Evolutionary conservation across 2,888 invertebrate genomes (phyloP).

Genomic region (Lasius fuliginosus): DNA sequence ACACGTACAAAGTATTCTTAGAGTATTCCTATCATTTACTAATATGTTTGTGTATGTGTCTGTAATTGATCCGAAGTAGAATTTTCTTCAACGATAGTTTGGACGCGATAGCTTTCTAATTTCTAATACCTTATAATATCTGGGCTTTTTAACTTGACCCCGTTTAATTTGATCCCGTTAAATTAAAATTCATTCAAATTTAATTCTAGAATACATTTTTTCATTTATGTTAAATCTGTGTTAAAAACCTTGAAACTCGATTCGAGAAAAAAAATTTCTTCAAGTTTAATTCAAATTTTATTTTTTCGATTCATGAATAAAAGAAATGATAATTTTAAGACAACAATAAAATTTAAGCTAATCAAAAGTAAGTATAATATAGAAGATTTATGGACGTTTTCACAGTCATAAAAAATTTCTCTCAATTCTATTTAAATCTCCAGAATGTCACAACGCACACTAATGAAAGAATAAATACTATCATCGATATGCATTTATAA

Average conservation of each 20-base stretch:
- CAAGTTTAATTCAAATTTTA: not conserved
- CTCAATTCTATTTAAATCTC: not conserved
- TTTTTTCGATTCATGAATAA: not conserved
- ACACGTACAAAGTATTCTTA: not conserved
- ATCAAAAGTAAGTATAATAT: too few species aligned
- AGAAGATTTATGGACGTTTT: not conserved
- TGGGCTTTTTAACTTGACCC: not conserved
- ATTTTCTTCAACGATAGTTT: constrained; percentile 4
- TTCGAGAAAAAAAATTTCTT: not conserved
- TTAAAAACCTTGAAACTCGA: not conserved
- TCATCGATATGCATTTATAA: not conserved
- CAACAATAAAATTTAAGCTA: not conserved
- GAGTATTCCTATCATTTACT: not conserved
- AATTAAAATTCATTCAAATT: constrained; percentile 11
- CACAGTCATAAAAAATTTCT: not conserved
- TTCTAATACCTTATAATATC: not conserved
- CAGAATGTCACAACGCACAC: not conserved
- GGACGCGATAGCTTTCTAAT: not conserved
- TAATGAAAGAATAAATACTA: not conserved
- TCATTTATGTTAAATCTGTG: not conserved
- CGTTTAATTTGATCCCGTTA: not conserved
- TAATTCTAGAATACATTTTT: constrained; percentile 2
- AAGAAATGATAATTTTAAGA: not conserved
- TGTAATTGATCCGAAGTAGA: not conserved
- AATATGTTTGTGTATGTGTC: not conserved